Evolutionary conservation across 2,113 vertebrate species (phyloP).

Genomic region (Tamias sibiricus): DNA sequence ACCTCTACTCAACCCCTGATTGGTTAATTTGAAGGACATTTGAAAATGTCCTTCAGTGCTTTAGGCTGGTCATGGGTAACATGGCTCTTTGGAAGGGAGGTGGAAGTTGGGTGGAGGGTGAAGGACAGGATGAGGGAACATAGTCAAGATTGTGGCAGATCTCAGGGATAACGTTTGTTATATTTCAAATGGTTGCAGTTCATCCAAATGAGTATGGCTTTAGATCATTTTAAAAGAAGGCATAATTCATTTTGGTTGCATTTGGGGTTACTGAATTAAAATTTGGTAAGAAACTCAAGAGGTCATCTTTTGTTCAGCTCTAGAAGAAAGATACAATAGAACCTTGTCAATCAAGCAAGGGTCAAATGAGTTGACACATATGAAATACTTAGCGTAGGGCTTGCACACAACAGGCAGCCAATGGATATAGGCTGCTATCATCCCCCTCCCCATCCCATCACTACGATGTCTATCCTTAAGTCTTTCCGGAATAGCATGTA

Average conservation of each 20-base stretch:
- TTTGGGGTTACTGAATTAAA: slow-evolving; percentile 18
- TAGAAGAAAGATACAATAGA: slow-evolving; percentile 19
- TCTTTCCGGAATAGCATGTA: not conserved
- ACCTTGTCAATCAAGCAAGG: not conserved
- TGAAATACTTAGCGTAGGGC: not conserved
- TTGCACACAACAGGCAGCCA: not conserved
- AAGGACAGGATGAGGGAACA: not conserved
- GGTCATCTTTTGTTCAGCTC: not conserved
- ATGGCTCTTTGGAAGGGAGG: not conserved
- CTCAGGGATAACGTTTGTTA: not conserved
- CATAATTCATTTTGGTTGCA: not conserved
- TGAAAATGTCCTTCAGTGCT: not conserved
- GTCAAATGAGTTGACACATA: not conserved
- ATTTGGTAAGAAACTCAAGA: not conserved
- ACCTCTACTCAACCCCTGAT: not conserved
- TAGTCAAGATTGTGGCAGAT: not conserved
- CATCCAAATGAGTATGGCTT: not conserved
- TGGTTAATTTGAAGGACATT: not conserved
- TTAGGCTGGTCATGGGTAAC: not conserved
- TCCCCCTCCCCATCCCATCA: not conserved
- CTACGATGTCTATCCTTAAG: not conserved
- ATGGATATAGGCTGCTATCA: not conserved
- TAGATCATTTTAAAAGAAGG: slow-evolving; percentile 15
- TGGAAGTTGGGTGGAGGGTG: too few relatives aligned
- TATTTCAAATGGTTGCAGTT: not conserved